Evolutionary conservation across 2,113 vertebrate species (phyloP), one percentile per base, ranked within the genome.

Genomic region (Ascaphus truei): DNA sequence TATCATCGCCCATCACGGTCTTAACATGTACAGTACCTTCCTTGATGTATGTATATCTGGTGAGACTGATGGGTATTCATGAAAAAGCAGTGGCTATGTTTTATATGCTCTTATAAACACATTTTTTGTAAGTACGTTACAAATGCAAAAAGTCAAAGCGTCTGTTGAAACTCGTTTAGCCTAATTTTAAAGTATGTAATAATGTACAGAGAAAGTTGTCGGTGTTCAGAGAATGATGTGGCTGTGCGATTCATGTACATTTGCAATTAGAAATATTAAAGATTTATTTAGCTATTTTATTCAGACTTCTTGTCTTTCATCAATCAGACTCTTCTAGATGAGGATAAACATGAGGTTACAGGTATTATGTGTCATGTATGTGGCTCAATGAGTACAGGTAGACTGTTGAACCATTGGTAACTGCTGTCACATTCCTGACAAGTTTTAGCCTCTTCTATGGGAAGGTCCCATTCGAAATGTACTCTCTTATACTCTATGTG

Each of bases 221-320:
- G 90, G 91, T 98, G 95, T 96, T 91, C 75, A 75, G 83, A 92
- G 90, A 87, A 86, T 86, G 69, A 87, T 85, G 94, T 98, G 96
- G 91, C 93, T 84, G 95, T 98, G 95, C 94, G 94, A 96, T 97
- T 96, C 92, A 94, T 98, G 96, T 99, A 99, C 94, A 97, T 99
- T 96, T 96, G 94, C 94, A 95, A 94, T 92, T 97, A 98, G 94
- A 95, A 94, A 92, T 94, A 98, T 97, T 96, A 99, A 98, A 99
- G 94, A 96, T 99, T 97, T 99, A 99, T 99, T 99, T 98, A 98
- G 95, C 93, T 98, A 99, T 98, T 98, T 97, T 94, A 95, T 75
- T 39, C 0, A 39, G 16, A 22, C 10, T 48, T 10, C 18, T 43
- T 30, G 43, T 47, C 18, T 33, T 29, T 48, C 33, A 34, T 47